Evolutionary conservation across 2,113 vertebrate species (phyloP), one percentile per base, ranked within the genome.

Genomic region (Aldabrachelys gigantea): DNA sequence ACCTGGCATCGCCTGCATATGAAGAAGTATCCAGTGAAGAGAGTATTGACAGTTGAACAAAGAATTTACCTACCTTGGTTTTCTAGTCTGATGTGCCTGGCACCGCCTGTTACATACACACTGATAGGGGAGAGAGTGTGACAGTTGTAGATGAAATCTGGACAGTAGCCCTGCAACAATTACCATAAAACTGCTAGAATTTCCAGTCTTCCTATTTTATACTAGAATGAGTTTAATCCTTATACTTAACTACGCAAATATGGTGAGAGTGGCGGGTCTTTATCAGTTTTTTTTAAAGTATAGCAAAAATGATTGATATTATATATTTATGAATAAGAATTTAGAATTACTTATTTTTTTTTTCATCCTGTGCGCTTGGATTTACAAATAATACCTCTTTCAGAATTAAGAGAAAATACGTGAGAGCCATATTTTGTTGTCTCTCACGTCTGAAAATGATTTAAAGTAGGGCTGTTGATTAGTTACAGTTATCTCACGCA

Each of bases 11-110:
- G 56, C 97, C 98, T 14, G 76, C 94, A 78, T 96, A 98, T 44
- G 98, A 98, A 87, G 98, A 98, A 88, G 97, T 97, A 25, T 91
- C 96, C 57, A 95, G 87, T 75, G 96, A 97, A 80, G 98, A 97
- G 19, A 91, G 96, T 1, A 1, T 13, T 27, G 95, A 97, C 9
- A 86, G 94, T 57, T 97, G 93, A 98, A 79, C 27, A 76, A 57
- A 92, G 35, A 52, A 87, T 93, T 49, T 53, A 49, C 3, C 13
- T 79, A 49, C 13, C 4, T 2, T 5, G 7, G 9, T 85, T 88
- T 90, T 89, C 86, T 92, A 17, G 82, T 69, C 54, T 89, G 86
- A 87, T 53, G 1, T 17, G 52, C 29, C 52, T 47, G 75, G 69
- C 83, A 89, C 81, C 82, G n/a, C 59, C 85, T 10, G 0, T 78